These are phyloP conservation scores for Zootoca vivipara DNA, from an alignment of 2,113 vertebrate genomes.

Conservation along the genomic window DNA sequence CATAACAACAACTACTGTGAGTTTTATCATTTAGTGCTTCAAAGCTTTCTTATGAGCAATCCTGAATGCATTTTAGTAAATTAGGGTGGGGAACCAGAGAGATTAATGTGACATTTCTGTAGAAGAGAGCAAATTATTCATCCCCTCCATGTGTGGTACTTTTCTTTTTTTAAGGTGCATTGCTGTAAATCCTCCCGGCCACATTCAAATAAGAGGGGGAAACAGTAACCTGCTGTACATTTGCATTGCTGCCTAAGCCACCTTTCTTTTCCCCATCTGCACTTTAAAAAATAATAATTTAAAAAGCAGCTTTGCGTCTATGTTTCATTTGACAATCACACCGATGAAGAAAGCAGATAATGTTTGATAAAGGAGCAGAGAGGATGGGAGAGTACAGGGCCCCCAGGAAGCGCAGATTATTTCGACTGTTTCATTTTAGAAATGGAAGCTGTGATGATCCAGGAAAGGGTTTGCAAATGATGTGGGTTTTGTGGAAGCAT, in stretches of 20 bases:
- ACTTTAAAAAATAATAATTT: not conserved
- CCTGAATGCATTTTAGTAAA: not conserved
- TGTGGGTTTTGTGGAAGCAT: not conserved
- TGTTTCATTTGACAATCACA: not conserved
- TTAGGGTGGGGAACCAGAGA: not conserved
- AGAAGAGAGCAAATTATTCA: not conserved
- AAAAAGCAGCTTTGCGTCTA: not conserved
- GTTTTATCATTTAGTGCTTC: not conserved
- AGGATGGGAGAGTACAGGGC: not conserved
- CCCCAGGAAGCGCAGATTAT: not conserved
- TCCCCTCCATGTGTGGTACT: not conserved
- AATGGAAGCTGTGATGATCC: not conserved
- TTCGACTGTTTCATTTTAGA: not conserved
- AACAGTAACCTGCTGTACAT: not conserved
- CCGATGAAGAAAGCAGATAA: not conserved
- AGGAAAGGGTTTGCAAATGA: not conserved
- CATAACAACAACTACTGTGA: not conserved
- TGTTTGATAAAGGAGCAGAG: not conserved
- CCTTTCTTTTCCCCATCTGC: not conserved
- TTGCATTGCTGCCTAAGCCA: constrained; percentile 1
- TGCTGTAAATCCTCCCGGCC: not conserved
- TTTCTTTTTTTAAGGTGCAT: not conserved
- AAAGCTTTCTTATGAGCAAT: constrained; percentile 3
- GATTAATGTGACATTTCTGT: not conserved
- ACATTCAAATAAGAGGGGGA: constrained; percentile 4